Conservation (phyloP, 2,113 vertebrate genomes). For the Ctenodactylus gundi region DNA sequence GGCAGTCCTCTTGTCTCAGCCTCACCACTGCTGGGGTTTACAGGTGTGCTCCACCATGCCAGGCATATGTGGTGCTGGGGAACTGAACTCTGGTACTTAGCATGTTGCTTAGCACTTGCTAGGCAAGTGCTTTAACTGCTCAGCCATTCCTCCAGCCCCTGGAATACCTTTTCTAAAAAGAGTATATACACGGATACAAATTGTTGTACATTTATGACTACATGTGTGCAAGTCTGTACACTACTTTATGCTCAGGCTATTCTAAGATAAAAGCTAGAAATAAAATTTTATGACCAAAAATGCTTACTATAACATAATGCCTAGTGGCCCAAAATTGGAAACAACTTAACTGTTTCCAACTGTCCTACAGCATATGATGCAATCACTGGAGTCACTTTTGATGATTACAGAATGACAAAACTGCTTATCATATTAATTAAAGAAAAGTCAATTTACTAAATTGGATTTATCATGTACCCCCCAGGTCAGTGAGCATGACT, state of each 20-base stretch:
- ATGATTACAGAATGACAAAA: conserved; percentile 26
- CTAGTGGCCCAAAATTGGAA: not conserved
- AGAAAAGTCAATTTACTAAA: not conserved
- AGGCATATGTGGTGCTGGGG: too few species aligned
- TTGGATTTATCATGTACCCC: not conserved
- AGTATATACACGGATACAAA: not conserved
- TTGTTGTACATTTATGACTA: not conserved
- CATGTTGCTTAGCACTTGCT: too few species aligned
- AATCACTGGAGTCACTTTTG: not conserved
- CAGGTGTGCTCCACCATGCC: too few species aligned
- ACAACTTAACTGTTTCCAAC: not conserved
- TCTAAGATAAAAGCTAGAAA: conserved; percentile 10
- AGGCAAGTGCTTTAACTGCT: too few species aligned
- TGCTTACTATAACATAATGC: not conserved
- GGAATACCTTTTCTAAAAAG: conserved; percentile 34
- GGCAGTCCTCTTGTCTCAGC: too few species aligned
- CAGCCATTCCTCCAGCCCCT: too few species aligned
- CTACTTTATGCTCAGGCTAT: conserved; percentile 2
- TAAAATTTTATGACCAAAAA: conserved; percentile 29
- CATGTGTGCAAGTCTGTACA: too few species aligned
- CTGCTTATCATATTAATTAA: not conserved
- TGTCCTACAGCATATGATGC: not conserved
- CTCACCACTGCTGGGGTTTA: too few species aligned
- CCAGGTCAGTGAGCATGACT: not conserved
- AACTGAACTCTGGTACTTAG: too few species aligned